phyloP scores from a whole-genome alignment of 2,797 vertebrate species.

The Acipenser transmontanus region DNA sequence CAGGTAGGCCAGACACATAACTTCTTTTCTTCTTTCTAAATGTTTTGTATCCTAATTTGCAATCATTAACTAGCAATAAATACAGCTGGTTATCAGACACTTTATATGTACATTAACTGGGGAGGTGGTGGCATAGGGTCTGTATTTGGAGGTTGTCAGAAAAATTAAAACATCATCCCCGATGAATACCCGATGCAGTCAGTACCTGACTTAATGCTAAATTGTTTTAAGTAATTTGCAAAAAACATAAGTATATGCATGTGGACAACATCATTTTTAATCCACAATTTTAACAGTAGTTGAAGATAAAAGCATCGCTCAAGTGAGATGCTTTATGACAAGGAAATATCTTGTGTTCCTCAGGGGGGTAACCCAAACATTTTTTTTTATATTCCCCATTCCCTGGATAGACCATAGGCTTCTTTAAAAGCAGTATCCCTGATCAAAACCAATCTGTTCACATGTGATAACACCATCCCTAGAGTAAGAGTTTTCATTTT shows the following conservation, averaged over 20 bases:
- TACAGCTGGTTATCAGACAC: slow-evolving; percentile 58
- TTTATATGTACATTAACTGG: slow-evolving; percentile 60
- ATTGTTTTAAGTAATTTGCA: slow-evolving; percentile 23
- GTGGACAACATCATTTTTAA: slow-evolving; percentile 35
- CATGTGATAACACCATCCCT: slow-evolving; percentile 41
- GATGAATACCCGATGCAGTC: slow-evolving; percentile 36
- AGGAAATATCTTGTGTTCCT: slow-evolving; percentile 40
- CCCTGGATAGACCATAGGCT: slow-evolving; percentile 39
- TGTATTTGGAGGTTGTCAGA: slow-evolving; percentile 38
- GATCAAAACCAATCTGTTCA: slow-evolving; percentile 51
- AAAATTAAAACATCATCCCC: slow-evolving; percentile 40
- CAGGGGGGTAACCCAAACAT: slow-evolving; percentile 46
- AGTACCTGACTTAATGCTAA: neutral
- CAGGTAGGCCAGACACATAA: too few species aligned
- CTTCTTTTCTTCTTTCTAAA: too few species aligned
- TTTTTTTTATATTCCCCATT: slow-evolving; percentile 42
- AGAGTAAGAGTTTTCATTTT: slow-evolving; percentile 19
- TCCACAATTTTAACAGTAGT: slow-evolving; percentile 44
- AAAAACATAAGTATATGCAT: slow-evolving; percentile 35
- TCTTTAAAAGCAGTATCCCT: slow-evolving; percentile 38
- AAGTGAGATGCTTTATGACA: slow-evolving; percentile 28
- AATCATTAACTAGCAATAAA: slow-evolving; percentile 38
- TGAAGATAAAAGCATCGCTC: slow-evolving; percentile 47
- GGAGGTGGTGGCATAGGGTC: slow-evolving; percentile 47
- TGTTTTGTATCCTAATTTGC: slow-evolving; percentile 43